Evolutionary conservation across 2,113 vertebrate species (phyloP).

Genomic region (Lophius piscatorius): DNA sequence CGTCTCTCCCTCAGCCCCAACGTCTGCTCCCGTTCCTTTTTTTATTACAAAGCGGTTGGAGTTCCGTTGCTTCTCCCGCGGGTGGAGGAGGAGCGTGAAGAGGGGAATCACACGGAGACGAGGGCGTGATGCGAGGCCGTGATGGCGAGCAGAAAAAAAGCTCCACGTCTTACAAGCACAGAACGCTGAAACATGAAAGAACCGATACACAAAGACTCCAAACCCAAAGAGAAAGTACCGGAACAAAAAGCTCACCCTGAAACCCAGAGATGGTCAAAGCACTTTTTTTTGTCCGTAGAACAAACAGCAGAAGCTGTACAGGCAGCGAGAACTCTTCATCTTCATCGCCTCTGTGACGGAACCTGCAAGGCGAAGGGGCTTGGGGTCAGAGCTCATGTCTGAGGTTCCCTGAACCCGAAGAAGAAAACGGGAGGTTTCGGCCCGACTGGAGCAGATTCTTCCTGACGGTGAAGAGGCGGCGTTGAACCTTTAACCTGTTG

Average conservation of each 20-base stretch:
- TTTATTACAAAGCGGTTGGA: slow-evolving; percentile 58
- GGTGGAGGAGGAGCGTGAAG: slow-evolving; percentile 38
- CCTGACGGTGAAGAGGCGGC: no score
- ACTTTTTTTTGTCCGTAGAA: slow-evolving; percentile 44
- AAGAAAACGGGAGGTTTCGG: no score
- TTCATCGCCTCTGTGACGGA: no score
- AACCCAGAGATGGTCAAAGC: slow-evolving; percentile 56
- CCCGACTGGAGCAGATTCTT: no score
- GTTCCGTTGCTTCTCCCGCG: slow-evolving; percentile 36
- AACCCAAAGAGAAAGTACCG: slow-evolving; percentile 54
- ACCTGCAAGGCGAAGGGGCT: no score
- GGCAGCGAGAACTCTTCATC: slow-evolving; percentile 58
- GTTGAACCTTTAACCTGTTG: no score
- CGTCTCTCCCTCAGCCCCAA: slow-evolving; percentile 33
- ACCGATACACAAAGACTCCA: slow-evolving; percentile 63
- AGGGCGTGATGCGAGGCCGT: slow-evolving; percentile 31
- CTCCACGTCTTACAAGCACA: slow-evolving; percentile 62
- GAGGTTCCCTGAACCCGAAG: no score
- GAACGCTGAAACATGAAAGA: slow-evolving; percentile 61
- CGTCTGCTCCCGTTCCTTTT: slow-evolving; percentile 45
- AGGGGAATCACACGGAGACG: slow-evolving; percentile 63
- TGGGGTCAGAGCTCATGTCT: slow-evolving; percentile 38
- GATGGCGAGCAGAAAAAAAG: slow-evolving; percentile 56
- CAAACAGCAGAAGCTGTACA: slow-evolving; percentile 73
- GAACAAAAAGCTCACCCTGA: slow-evolving; percentile 35